Evolutionary conservation across 1,140 invertebrate species (phyloP).

Genomic region (Ceratoteleas bidentatus): DNA sequence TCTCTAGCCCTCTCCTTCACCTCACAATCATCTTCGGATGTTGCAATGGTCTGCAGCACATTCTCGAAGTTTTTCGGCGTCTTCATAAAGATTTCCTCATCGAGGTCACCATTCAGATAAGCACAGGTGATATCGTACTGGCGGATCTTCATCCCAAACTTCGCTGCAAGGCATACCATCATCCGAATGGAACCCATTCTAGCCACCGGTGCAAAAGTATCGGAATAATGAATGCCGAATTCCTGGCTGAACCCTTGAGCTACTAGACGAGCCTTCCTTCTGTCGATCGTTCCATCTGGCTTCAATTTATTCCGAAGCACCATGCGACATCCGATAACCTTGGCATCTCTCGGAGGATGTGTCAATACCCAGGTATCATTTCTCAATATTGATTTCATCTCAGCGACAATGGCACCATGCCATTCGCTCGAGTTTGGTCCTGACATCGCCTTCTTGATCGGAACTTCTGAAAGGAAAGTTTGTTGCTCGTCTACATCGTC

Average conservation of each 20-base stretch:
- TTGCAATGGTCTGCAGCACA: not conserved
- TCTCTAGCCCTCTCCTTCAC: conserved; percentile 3
- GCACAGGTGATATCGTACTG: conserved; percentile 47
- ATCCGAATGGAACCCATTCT: not conserved
- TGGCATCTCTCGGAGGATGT: not conserved
- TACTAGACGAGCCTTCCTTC: conserved; percentile 39
- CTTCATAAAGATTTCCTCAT: too few species aligned
- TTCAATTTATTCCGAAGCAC: conserved; percentile 6
- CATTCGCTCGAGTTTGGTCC: too few species aligned
- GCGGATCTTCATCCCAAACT: conserved; percentile 43
- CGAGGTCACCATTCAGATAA: conserved; percentile 69
- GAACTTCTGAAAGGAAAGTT: too few species aligned
- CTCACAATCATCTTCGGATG: not conserved
- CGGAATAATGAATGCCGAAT: not conserved
- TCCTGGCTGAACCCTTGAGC: conserved; percentile 32
- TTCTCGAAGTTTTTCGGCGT: too few species aligned
- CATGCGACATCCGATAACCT: conserved; percentile 16
- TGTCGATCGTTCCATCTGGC: conserved; percentile 26
- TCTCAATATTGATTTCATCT: conserved; percentile 9
- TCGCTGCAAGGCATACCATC: conserved; percentile 59
- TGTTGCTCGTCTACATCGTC: too few species aligned
- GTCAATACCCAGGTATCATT: conserved; percentile 4
- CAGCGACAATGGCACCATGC: not conserved
- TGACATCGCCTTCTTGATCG: too few species aligned
- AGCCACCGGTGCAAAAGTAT: not conserved